These are phyloP conservation scores for Eciton burchellii DNA, from an alignment of 1,140 invertebrate species.

Conservation along the genomic window DNA sequence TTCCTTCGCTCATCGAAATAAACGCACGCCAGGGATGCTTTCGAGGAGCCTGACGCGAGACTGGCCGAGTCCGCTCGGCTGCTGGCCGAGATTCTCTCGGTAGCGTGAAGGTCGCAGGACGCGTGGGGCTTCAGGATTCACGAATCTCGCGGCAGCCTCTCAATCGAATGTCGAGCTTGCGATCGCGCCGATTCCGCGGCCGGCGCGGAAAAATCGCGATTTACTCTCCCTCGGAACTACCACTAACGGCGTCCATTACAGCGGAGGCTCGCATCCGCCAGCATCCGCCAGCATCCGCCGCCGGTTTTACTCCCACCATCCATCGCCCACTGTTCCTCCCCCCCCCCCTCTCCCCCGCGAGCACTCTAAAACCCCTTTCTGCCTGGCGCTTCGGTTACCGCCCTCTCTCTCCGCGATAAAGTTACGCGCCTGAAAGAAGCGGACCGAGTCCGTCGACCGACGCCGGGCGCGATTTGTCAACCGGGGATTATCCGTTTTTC, in stretches of 20 bases:
- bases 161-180: too few relatives aligned
- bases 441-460: slow-evolving; percentile 32
- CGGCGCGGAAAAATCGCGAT: slow-evolving; percentile 70
- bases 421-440: slow-evolving; percentile 50
- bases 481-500: slow-evolving; percentile 67
- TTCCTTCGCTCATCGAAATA: too few relatives aligned
- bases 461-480: slow-evolving; percentile 60
- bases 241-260: slow-evolving; percentile 62
- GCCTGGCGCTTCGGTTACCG: neutral
- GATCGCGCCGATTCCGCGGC: slow-evolving; percentile 14
- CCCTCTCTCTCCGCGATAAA: slow-evolving; percentile 62
- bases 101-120: too few relatives aligned
- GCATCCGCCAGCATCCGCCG: slow-evolving; percentile 10
- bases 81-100: too few relatives aligned
- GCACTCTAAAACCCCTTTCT: slow-evolving; percentile 47
- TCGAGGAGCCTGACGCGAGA: too few relatives aligned
- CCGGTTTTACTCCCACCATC: slow-evolving; percentile 27
- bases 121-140: too few relatives aligned
- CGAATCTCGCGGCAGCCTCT: too few relatives aligned
- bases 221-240: slow-evolving; percentile 69
- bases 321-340: slow-evolving; percentile 24
- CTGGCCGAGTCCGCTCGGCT: too few relatives aligned
- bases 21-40: too few relatives aligned
- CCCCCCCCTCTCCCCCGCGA: too few relatives aligned
- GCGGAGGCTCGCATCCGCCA: slow-evolving; percentile 19